Evolutionary conservation across 2,888 invertebrate species (phyloP), one percentile per base, ranked within the genome.

Genomic region (Hydraecia micacea): DNA sequence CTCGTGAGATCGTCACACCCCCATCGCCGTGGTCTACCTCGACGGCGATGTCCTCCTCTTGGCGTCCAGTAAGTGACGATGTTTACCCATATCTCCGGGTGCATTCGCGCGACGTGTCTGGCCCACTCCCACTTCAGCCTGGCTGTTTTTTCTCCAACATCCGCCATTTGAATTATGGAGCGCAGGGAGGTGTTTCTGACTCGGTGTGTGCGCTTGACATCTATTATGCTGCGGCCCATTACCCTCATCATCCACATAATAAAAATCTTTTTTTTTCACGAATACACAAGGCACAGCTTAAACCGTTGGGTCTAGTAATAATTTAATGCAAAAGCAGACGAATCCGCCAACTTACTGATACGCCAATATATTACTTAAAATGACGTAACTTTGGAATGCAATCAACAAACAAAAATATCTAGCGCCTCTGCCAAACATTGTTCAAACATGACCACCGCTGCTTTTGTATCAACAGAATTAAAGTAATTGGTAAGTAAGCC

Each of bases 301-400:
- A 15, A 0, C 46, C 21, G 6, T 7, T 55, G 25, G 9, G 25
- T 25, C 55, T n/a, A 25, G 9, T 55, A 25, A 3, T 52, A 67
- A 67, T 67, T 18, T 6, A 18, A 46, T n/a, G n/a, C 28, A 21
- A 15, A 62, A 63, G 9, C 52, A 60, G 9, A 60, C 25, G 9
- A 21, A 67, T 25, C 13, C 7, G 21, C 7, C 6, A 28, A 73
- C 28, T 25, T 46, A 36, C n/a, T 4, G 5, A 39, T 9, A 32
- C 36, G 21, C 68, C 15, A 71, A 79, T 52, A 66, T 42, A 63
- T 28, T 46, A 63, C 21, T 60, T 42, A 60, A 62, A 21, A 55
- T 84, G 18, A 80, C 46, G 52, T 72, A 77, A 77, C 65, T 15
- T 66, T 15, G 68, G 68, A 80, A 74, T 76, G 73, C 52, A 76